A percentile compares a stretch with the other conserved stretches of the same genome.
phyloP scores from a whole-genome alignment of 2,888 invertebrate genomes.

The Diaprepes abbreviatus region DNA sequence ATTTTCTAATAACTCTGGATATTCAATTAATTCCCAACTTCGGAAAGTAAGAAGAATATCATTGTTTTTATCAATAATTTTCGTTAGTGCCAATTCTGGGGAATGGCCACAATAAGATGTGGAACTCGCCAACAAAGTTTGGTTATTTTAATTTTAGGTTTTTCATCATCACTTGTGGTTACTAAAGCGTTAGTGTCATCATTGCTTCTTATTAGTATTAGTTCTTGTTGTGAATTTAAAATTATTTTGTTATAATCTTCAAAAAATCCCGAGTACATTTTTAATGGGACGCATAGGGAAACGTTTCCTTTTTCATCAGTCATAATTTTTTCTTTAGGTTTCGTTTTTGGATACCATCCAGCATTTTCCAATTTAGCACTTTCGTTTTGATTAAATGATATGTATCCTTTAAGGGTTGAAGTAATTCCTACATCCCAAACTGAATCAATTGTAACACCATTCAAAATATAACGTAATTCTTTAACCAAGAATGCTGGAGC shows the following conservation, averaged over 20 bases:
- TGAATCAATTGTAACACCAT: conserved; percentile 44
- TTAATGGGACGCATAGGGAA: conserved; percentile 30
- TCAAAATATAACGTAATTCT: conserved; percentile 51
- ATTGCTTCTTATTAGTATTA: no score
- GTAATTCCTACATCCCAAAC: conserved; percentile 30
- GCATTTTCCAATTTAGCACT: conserved; percentile 24
- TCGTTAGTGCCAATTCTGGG: no score
- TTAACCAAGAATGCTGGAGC: conserved; percentile 44
- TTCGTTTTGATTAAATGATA: conserved; percentile 15
- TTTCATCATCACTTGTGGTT: no score
- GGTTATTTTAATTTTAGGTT: no score
- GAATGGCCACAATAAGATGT: no score
- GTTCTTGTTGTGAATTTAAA: no score
- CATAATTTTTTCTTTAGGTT: conserved; percentile 5
- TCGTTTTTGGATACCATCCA: conserved; percentile 32
- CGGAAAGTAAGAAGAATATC: no score
- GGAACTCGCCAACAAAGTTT: no score
- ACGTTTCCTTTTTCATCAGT: conserved; percentile 36
- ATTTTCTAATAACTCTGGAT: no score
- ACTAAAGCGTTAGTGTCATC: no score
- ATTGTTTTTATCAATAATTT: no score
- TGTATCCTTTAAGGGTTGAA: not conserved
- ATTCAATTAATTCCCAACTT: no score
- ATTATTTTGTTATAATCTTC: conserved; percentile 45
- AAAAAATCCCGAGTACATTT: conserved; percentile 31